These are phyloP conservation scores for Macrophya annulata DNA, from an alignment of 2,888 invertebrate species.

Conservation along the genomic window DNA sequence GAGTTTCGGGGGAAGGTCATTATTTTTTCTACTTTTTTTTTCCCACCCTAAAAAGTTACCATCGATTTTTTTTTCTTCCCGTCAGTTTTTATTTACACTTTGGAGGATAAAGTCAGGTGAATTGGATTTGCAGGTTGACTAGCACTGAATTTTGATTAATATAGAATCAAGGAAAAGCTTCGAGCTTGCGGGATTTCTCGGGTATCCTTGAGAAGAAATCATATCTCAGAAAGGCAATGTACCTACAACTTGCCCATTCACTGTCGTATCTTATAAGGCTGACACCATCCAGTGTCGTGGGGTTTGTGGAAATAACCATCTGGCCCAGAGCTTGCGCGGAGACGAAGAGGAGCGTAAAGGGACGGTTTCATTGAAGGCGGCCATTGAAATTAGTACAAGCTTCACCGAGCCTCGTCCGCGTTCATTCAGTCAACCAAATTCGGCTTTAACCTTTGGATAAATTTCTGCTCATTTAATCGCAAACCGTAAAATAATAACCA, in stretches of 20 bases:
- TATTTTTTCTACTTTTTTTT: not conserved
- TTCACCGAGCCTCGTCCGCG: not conserved
- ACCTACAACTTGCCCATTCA: not conserved
- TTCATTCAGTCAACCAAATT: constrained; percentile 21
- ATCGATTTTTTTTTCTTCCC: not conserved
- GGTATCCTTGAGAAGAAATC: not conserved
- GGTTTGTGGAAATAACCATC: not conserved
- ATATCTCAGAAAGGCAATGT: constrained; percentile 11
- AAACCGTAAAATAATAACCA: not conserved
- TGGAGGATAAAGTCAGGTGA: not conserved
- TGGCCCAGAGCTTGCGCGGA: constrained; percentile 42
- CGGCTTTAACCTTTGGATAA: not conserved
- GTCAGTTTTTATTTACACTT: not conserved
- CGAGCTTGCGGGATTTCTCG: not conserved
- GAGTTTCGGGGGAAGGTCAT: constrained; percentile 1
- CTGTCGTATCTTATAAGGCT: not conserved
- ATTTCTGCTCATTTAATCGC: not conserved
- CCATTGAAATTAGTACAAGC: constrained; percentile 58
- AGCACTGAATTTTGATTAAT: constrained; percentile 25
- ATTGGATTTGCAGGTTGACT: not conserved
- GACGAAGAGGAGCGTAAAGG: constrained; percentile 31
- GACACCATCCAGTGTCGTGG: not conserved
- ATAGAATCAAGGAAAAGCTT: not conserved
- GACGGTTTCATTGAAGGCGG: constrained; percentile 42
- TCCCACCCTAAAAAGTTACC: too few species aligned